A percentile compares a stretch with the other conserved stretches of the same genome.
phyloP scores from a whole-genome alignment of 2,888 invertebrate genomes.

The Elaeidobius kamerunicus region DNA sequence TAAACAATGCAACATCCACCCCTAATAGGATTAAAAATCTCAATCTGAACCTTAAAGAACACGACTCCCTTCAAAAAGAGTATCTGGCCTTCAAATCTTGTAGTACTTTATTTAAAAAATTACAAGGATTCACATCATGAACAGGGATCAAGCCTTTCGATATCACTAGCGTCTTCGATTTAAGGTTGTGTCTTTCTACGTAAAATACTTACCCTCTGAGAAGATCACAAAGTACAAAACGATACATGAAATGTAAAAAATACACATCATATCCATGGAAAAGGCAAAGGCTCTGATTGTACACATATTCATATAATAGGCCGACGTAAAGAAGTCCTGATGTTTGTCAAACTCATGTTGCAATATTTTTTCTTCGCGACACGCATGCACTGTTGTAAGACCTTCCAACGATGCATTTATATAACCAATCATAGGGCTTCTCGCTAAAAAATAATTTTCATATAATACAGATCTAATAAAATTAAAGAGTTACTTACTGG shows the following conservation, averaged over 20 bases:
- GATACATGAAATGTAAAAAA: slow-evolving; percentile 33
- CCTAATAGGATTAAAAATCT: no score
- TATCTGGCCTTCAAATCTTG: background rate
- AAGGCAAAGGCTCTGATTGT: slow-evolving; percentile 43
- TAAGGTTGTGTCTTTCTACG: background rate
- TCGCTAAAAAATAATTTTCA: slow-evolving; percentile 37
- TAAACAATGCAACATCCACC: no score
- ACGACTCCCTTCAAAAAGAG: background rate
- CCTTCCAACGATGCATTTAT: slow-evolving; percentile 47
- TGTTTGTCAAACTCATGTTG: slow-evolving; percentile 45
- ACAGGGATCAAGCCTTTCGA: no score
- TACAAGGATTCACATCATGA: no score
- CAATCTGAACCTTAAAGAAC: background rate
- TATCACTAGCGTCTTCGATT: no score
- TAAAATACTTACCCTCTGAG: slow-evolving; percentile 28
- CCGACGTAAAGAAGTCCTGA: slow-evolving; percentile 45
- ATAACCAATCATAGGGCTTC: slow-evolving; percentile 47
- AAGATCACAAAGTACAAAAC: slow-evolving; percentile 33
- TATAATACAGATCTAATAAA: background rate
- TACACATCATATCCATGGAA: slow-evolving; percentile 40
- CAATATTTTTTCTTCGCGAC: slow-evolving; percentile 41
- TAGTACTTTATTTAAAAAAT: no score
- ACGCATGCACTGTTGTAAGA: slow-evolving; percentile 44
- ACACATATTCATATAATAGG: slow-evolving; percentile 41
- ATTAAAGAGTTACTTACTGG: slow-evolving; percentile 51